Conservation (phyloP, 2,888 invertebrate genomes). For the Allygus modestus region DNA sequence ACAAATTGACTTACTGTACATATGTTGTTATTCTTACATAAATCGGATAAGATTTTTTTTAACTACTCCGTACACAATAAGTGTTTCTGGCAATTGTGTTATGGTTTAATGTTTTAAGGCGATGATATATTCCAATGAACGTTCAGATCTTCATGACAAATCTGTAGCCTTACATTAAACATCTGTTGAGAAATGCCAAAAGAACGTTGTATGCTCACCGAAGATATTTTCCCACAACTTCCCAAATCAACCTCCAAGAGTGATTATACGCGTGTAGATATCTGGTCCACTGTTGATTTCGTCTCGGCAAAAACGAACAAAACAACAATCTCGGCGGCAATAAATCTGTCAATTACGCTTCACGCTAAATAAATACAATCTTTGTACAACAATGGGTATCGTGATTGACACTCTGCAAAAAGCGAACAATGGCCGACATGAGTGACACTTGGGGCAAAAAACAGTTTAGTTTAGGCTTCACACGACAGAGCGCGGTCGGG, state of each 20-base stretch:
- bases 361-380: constrained; percentile 59
- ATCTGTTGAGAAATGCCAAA: too few species aligned
- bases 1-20: too few species aligned
- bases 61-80: too few species aligned
- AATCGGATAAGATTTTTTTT: neutral
- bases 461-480: constrained; percentile 45
- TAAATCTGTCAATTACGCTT: constrained; percentile 59
- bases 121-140: too few species aligned
- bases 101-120: too few species aligned
- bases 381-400: constrained; percentile 55
- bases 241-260: too few species aligned
- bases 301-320: constrained; percentile 17
- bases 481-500: neutral
- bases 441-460: constrained; percentile 56
- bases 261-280: constrained; percentile 21
- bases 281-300: constrained; percentile 32
- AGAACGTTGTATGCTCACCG: too few species aligned
- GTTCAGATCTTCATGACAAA: too few species aligned
- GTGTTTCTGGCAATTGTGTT: too few species aligned
- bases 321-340: constrained; percentile 34
- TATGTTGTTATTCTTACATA: neutral
- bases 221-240: neutral
- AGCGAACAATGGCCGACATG: constrained; percentile 42
- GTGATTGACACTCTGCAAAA: constrained; percentile 52
- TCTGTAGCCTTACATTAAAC: too few species aligned